Percentiles rank a stretch among this genome's conserved stretches.
phyloP scores from a whole-genome alignment of 2,113 vertebrate species.

The Xenopus borealis region DNA sequence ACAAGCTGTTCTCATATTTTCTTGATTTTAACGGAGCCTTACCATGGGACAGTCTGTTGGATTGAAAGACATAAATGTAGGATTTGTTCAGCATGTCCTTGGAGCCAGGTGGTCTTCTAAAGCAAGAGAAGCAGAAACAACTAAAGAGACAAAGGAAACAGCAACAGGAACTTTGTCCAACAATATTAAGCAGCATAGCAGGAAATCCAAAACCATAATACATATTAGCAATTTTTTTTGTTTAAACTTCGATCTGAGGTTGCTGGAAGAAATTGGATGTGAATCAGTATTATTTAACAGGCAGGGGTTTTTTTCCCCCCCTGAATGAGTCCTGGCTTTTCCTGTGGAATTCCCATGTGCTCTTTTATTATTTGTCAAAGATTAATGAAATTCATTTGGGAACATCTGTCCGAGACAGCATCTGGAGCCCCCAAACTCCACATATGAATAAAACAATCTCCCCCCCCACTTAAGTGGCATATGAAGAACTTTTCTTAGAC shows the following conservation, averaged over 20 bases:
- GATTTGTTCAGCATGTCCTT: slow-evolving; percentile 23
- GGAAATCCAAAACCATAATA: slow-evolving; percentile 39
- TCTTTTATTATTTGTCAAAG: slow-evolving; percentile 57
- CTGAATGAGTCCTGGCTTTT: slow-evolving; percentile 32
- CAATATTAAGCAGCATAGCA: slow-evolving; percentile 26
- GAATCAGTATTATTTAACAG: slow-evolving; percentile 41
- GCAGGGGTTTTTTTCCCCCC: slow-evolving; percentile 17
- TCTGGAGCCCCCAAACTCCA: slow-evolving; percentile 81
- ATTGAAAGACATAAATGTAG: slow-evolving; percentile 17
- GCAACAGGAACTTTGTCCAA: slow-evolving; percentile 25
- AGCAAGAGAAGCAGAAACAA: slow-evolving; percentile 31
- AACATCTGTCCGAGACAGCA: slow-evolving; percentile 79
- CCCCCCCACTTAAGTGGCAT: slow-evolving; percentile 83
- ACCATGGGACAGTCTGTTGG: neutral
- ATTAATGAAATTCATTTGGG: slow-evolving; percentile 68
- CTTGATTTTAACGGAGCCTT: slow-evolving; percentile 2
- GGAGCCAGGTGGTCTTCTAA: slow-evolving; percentile 35
- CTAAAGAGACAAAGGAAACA: slow-evolving; percentile 26
- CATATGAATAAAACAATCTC: slow-evolving; percentile 72
- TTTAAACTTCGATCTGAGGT: slow-evolving; percentile 12
- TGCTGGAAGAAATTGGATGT: slow-evolving; percentile 36
- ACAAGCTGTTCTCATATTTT: slow-evolving; percentile 10
- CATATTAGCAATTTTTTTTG: slow-evolving; percentile 25
- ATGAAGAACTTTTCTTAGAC: slow-evolving; percentile 66
- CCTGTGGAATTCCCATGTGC: slow-evolving; percentile 48